These are phyloP conservation scores for Andricus curvator DNA, from an alignment of 2,888 invertebrate species.

Conservation along the genomic window DNA sequence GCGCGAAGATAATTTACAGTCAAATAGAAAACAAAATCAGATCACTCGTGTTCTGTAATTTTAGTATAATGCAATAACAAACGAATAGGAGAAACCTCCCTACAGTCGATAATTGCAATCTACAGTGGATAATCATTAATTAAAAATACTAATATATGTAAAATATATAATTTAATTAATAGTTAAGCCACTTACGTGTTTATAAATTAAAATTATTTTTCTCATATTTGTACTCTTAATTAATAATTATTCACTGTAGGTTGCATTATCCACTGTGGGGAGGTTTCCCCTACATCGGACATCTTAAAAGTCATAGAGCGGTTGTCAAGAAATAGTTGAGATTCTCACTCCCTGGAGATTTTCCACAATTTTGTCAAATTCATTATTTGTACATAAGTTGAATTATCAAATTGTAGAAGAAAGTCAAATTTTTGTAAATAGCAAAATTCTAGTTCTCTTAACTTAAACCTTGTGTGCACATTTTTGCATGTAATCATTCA, in stretches of 20 bases:
- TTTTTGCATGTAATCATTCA: too few relatives aligned
- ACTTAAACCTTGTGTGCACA: too few relatives aligned
- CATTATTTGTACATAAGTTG: background rate
- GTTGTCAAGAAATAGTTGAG: background rate
- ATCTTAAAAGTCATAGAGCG: background rate
- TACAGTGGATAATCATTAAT: too few relatives aligned
- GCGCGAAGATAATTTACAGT: conserved; percentile 29
- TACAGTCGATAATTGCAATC: too few relatives aligned
- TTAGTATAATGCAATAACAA: conserved; percentile 9
- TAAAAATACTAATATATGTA: too few relatives aligned
- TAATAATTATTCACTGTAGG: too few relatives aligned
- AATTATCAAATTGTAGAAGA: background rate
- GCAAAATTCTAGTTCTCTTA: background rate
- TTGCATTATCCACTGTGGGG: too few relatives aligned
- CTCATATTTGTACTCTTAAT: too few relatives aligned
- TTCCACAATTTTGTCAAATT: background rate
- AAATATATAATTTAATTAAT: too few relatives aligned
- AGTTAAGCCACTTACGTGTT: too few relatives aligned
- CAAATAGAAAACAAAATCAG: conserved; percentile 4
- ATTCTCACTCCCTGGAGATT: conserved; percentile 4
- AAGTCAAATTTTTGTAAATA: conserved; percentile 5
- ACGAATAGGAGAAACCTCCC: background rate
- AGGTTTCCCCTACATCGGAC: background rate
- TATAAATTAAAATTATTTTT: too few relatives aligned
- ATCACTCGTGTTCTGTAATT: conserved; percentile 11